Conservation (phyloP, 2,797 vertebrate species). For the Kryptolebias ocellatus region DNA sequence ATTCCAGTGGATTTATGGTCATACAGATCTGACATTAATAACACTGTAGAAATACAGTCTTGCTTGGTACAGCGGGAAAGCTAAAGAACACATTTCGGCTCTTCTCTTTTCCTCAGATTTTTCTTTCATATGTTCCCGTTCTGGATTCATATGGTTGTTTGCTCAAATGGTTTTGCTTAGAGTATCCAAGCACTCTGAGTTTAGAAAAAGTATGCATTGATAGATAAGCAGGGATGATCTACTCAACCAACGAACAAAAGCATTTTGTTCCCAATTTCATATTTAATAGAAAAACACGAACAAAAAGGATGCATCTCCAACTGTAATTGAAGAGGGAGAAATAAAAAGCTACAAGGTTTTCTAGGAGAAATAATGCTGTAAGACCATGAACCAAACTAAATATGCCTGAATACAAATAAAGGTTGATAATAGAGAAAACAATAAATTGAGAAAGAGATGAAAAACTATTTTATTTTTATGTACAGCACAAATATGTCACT, state of each 20-base stretch:
- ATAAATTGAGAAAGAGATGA: background rate
- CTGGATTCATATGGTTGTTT: background rate
- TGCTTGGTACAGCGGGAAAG: constrained; percentile 11
- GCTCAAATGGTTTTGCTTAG: background rate
- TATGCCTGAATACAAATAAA: constrained; percentile 28
- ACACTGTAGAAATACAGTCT: constrained; percentile 36
- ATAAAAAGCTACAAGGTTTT: constrained; percentile 15
- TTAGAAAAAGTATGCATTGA: constrained; percentile 6
- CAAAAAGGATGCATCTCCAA: constrained; percentile 6
- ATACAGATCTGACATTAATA: constrained; percentile 50
- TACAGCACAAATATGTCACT: constrained; percentile 52
- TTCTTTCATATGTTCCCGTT: constrained; percentile 5
- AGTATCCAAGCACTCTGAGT: background rate
- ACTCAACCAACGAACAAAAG: constrained; percentile 21
- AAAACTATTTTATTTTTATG: constrained; percentile 29
- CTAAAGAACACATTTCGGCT: constrained; percentile 20
- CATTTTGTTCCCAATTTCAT: constrained; percentile 44
- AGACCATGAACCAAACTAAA: constrained; percentile 29
- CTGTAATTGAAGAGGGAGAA: constrained; percentile 28
- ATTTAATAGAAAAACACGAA: constrained; percentile 37
- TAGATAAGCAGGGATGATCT: constrained; percentile 19
- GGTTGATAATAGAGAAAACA: background rate
- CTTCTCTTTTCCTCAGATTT: background rate
- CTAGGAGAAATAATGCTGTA: constrained; percentile 12
- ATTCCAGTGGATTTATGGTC: constrained; percentile 60